These are phyloP conservation scores for Lerema accius DNA, from an alignment of 1,140 invertebrate genomes.

Conservation along the genomic window DNA sequence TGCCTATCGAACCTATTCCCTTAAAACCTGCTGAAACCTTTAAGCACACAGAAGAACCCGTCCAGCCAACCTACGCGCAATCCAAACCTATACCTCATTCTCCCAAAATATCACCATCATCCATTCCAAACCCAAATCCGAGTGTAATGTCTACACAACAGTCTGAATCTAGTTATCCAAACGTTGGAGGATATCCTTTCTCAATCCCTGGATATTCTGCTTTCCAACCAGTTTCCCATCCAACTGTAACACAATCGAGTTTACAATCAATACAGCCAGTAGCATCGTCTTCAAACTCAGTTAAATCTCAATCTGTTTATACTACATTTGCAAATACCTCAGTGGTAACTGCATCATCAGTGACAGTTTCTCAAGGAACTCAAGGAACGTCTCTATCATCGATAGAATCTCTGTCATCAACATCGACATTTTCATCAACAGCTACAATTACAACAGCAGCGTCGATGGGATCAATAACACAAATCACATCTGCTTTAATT, in stretches of 20 bases:
- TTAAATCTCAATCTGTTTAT: neutral
- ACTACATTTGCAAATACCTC: neutral
- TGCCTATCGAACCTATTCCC: conserved; percentile 35
- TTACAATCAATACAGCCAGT: conserved; percentile 28
- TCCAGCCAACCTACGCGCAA: conserved; percentile 49
- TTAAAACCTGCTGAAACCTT: conserved; percentile 51
- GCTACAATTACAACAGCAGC: neutral
- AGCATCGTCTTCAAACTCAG: neutral
- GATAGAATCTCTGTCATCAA: neutral
- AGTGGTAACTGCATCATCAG: neutral
- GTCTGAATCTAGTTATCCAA: conserved; percentile 60
- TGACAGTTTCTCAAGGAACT: neutral
- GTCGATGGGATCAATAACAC: neutral
- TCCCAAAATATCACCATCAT: conserved; percentile 75
- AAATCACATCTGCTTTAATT: neutral
- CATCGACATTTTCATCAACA: neutral
- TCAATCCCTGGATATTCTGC: conserved; percentile 74
- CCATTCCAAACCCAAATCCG: conserved; percentile 75
- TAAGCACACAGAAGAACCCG: conserved; percentile 51
- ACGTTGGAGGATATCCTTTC: conserved; percentile 69
- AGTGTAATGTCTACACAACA: conserved; percentile 68
- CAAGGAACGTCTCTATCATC: neutral
- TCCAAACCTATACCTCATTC: conserved; percentile 64
- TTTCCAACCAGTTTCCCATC: conserved; percentile 71
- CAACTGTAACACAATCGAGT: conserved; percentile 49